These are phyloP conservation scores for Pachyuromys duprasi DNA, from an alignment of 2,797 vertebrate species.

Conservation along the genomic window DNA sequence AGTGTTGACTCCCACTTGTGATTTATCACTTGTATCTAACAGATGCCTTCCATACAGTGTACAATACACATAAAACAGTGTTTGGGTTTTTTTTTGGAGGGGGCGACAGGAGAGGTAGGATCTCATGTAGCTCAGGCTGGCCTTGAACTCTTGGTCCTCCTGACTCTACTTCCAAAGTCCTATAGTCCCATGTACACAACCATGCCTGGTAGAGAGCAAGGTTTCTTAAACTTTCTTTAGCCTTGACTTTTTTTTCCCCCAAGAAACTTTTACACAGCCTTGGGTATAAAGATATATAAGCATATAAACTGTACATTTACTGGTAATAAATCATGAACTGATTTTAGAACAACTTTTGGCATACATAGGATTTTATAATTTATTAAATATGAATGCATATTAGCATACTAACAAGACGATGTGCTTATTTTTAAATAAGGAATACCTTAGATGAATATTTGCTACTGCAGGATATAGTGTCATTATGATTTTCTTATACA, in stretches of 20 bases:
- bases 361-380: background rate
- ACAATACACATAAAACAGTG: background rate
- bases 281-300: background rate
- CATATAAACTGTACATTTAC: background rate
- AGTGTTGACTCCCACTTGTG: background rate
- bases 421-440: background rate
- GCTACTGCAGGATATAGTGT: background rate
- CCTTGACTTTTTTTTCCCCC: background rate
- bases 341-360: background rate
- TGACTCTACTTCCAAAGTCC: background rate
- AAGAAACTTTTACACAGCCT: background rate
- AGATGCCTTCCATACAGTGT: background rate
- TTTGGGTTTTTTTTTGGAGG: too few species aligned
- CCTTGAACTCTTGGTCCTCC: background rate
- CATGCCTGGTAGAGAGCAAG: background rate
- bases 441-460: background rate
- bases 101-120: background rate
- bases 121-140: background rate
- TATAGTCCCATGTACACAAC: background rate
- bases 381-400: background rate
- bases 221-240: background rate
- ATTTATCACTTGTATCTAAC: background rate
- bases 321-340: background rate
- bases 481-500: background rate
- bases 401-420: background rate